Evolutionary conservation across 2,113 vertebrate genomes (phyloP), one percentile per base, ranked within the genome.

Genomic region (Spilogale gracilis): DNA sequence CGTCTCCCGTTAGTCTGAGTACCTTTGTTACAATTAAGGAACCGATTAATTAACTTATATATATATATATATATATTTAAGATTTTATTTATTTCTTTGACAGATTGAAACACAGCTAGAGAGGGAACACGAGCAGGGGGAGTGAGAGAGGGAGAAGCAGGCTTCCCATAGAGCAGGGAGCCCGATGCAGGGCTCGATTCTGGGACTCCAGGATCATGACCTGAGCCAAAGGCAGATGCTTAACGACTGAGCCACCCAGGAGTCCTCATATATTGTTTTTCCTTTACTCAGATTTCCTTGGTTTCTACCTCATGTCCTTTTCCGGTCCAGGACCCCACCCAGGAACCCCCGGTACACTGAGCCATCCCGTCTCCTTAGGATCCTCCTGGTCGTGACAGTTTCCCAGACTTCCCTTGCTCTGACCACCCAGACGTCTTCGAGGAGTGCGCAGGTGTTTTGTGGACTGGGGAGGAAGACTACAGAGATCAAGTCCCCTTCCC

Each of bases 261-360:
- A 6, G 6, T 38, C 50, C 50, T 10, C 7, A 23, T 25, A 43
- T 9, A 0, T 23, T 43, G 8, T 30, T 13, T 3, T 8, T 23
- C 32, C 88, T 27, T 1, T 12, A 10, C 2, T 63, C 63, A 27
- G 58, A 21, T 54, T 14, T n/a, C 65, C 74, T 63, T 13, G 9
- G 52, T 32, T 52, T 43, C 48, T 7, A 13, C 18, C 25, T 0
- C 0, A 2, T 0, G 2, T 7, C n/a, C 73, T 81, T 71, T 20
- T 52, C 83, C 54, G 89, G 23, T 9, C 25, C 54, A 9, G 25
- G 27, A 52, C 48, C 76, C 76, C 18, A 13, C 13, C 50, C 63
- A 18, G 20, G 54, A 50, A 10, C 61, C 18, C 25, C 3, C 8
- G 0, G 5, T 30, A 32, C 43, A 38, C 9, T 3, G 25, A 17